Evolutionary conservation across 2,113 vertebrate genomes (phyloP).

Genomic region (Rhabdornis inornatus): DNA sequence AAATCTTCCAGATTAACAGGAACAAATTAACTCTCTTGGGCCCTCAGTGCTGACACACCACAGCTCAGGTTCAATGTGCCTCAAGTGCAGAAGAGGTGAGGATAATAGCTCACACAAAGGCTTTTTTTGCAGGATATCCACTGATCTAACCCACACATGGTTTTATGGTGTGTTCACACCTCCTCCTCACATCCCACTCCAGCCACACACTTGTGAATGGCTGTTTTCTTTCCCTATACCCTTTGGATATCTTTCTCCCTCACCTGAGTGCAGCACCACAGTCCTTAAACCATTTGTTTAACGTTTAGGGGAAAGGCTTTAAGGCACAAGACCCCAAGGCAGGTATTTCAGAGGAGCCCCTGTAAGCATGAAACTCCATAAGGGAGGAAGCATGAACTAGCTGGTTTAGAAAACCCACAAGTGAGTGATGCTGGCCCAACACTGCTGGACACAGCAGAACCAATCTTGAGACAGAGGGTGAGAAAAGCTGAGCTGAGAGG

Average conservation of each 20-base stretch:
- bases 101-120: not conserved
- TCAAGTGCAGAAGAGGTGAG: not conserved
- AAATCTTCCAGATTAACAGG: not conserved
- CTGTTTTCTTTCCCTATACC: not conserved
- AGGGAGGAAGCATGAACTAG: not conserved
- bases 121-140: not conserved
- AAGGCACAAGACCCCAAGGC: too few relatives aligned
- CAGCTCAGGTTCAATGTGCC: not conserved
- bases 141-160: not conserved
- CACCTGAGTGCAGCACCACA: not conserved
- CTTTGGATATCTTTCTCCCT: not conserved
- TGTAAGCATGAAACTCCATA: not conserved
- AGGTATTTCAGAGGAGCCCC: not conserved
- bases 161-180: accelerated
- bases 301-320: not conserved
- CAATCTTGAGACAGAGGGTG: accelerated
- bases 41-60: not conserved
- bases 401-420: not conserved
- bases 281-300: not conserved
- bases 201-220: not conserved
- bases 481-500: not conserved
- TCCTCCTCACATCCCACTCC: not conserved
- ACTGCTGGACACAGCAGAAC: not conserved
- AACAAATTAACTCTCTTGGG: not conserved
- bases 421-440: not conserved